phyloP scores from a whole-genome alignment of 2,888 invertebrate species.

The Tenodera sinensis region DNA sequence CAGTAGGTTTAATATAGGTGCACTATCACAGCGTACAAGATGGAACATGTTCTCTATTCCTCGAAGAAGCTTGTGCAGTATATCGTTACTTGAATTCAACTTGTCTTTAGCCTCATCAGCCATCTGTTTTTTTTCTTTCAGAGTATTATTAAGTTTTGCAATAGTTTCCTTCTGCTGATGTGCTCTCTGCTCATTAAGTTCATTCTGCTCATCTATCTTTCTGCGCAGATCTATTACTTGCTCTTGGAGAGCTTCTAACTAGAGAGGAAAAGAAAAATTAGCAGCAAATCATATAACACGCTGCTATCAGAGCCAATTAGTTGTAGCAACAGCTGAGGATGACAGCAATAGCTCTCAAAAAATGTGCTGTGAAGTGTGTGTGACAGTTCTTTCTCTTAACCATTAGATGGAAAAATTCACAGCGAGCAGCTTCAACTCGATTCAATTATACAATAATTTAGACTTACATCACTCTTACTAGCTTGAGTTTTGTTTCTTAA shows the following conservation, averaged over 20 bases:
- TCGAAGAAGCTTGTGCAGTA: constrained; percentile 43
- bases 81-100: constrained; percentile 43
- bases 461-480: no score
- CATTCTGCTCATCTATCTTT: constrained; percentile 63
- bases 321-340: no score
- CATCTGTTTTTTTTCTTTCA: constrained; percentile 49
- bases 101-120: constrained; percentile 44
- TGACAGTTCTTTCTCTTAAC: no score
- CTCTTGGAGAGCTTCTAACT: constrained; percentile 67
- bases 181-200: constrained; percentile 54
- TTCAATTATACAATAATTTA: no score
- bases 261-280: neutral
- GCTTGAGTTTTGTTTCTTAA: no score
- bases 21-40: constrained; percentile 67
- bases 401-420: no score
- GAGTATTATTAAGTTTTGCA: constrained; percentile 49
- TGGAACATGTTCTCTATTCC: constrained; percentile 54
- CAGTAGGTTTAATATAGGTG: constrained; percentile 66
- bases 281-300: neutral
- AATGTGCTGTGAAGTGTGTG: no score
- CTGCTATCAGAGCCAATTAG: no score
- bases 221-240: constrained; percentile 59
- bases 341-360: no score
- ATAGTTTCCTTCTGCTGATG: constrained; percentile 59
- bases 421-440: no score